Evolutionary conservation across 2,113 vertebrate species (phyloP), one percentile per base, ranked within the genome.

Genomic region (Donacobius atricapilla): DNA sequence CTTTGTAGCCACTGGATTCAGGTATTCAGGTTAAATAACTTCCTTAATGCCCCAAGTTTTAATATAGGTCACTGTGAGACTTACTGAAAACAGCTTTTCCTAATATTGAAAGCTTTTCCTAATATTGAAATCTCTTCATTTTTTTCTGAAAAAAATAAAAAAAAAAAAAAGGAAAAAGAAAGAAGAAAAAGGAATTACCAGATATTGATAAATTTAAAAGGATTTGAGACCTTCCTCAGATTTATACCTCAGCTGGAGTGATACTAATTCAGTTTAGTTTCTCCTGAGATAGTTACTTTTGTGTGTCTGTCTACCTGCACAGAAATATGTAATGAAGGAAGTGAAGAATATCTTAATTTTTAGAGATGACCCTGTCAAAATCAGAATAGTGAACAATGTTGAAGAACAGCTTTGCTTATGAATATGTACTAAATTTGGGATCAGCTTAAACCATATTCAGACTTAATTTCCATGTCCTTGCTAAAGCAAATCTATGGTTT

Each of bases 11-110:
- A 83, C 5, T 63, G 8, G 11, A 48, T 56, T 24, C 81, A 4
- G 58, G 8, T 10, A 48, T 56, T 60, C 9, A 53, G 2, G 42
- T 50, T 72, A 61, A 82, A 60, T 40, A 83, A 37, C 4, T 40
- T 77, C 21, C 56, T 3, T 10, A 73, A 2, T 54, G 9, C 1
- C 58, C 5, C 3, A 2, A 61, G 9, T 42, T 93, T 87, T 58
- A 39, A 31, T 61, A n/a, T 3, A 40, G 47, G 10, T 19, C 1
- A 0, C 27, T 25, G 3, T 23, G 6, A 77, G 5, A 54, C 7
- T n/a, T 71, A 4, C 33, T 70, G 13, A 20, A 56, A 78, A 7
- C 1, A 47, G 1, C 5, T 65, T 81, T 86, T 65, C 47, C 25
- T 54, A 13, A 19, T 47, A 24, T 7, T 80, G 24, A 83, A 80